Base-by-base conservation (phyloP, 2,113 vertebrate genomes). In the Seriola dumerili region DNA sequence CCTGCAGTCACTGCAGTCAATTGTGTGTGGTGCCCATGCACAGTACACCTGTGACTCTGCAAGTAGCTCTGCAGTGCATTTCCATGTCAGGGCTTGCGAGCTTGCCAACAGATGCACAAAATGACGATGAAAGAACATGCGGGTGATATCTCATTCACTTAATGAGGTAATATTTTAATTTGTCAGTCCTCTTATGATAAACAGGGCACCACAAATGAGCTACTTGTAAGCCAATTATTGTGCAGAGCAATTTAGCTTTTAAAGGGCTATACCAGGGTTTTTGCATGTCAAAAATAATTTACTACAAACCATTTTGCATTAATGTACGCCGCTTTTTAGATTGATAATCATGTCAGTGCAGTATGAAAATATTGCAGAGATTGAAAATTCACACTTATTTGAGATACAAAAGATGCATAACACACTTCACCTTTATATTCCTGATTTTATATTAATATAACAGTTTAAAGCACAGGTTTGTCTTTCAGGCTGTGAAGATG, bases 1-100 rank as follows among this genome's bases (percentile, higher is more conserved):
- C 40, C 48, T 69, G 48, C 12, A 80, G 78, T 69, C 61, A 67
- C 65, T 73, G 76, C 70, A n/a, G 72, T 72, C 58, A 50, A 78
- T 38, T 48, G 19, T 68, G 44, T 14, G 55, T 25, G 55, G 69
- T 16, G 77, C 70, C 77, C 14, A 4, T 63, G 46, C 48, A 50
- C 21, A 5, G 42, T 38, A 38, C 19, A 59, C 48, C 36, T 55
- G 63, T 36, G 32, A 42, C 55, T 68, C 17, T 81, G n/a, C 8
- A 6, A 54, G 34, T 32, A 1, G 63, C 72, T 84, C 76, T 76
- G 55, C 21, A 38, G 52, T 38, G 32, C 21, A 23, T 38, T 65
- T 67, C 34, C 32, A 40, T 44, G 65, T 73, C 57, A 17, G 72
- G 63, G 0, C 23, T 57, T n/a, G 42, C 42, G 42, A 64, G 54